These are phyloP conservation scores for Hypotaenidia philippensis DNA, from an alignment of 2,797 vertebrate genomes.

Conservation along the genomic window DNA sequence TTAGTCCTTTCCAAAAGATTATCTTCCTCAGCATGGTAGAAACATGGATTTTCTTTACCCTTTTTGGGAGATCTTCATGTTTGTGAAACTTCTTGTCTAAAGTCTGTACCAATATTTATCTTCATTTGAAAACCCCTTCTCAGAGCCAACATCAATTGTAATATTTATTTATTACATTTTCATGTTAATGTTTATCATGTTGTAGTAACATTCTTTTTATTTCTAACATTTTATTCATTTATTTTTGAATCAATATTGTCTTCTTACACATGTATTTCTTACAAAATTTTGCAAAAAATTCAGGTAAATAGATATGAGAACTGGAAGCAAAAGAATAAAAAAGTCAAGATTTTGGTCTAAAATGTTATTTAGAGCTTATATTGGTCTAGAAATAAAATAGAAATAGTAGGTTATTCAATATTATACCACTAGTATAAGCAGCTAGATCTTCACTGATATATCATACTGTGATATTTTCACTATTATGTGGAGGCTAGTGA, in stretches of 20 bases:
- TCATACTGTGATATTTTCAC: neutral
- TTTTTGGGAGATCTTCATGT: neutral
- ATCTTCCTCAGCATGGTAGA: neutral
- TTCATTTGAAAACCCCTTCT: neutral
- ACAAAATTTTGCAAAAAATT: neutral
- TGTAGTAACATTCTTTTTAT: neutral
- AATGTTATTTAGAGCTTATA: neutral
- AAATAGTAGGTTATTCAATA: neutral
- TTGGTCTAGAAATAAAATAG: neutral
- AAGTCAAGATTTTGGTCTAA: neutral
- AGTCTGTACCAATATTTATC: neutral
- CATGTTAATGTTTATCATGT: neutral
- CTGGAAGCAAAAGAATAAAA: neutral
- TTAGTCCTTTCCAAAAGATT: neutral
- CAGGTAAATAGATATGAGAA: neutral
- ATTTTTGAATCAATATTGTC: neutral
- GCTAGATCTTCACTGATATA: neutral
- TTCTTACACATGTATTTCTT: neutral
- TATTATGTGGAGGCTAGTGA: neutral
- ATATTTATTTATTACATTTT: neutral
- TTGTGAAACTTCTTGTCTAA: neutral
- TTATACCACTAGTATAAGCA: neutral
- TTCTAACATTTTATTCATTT: neutral
- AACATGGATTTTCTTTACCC: neutral
- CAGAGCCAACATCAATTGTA: neutral